Base-by-base conservation (phyloP, 2,888 invertebrate genomes). In the Halictus quadricinctus region DNA sequence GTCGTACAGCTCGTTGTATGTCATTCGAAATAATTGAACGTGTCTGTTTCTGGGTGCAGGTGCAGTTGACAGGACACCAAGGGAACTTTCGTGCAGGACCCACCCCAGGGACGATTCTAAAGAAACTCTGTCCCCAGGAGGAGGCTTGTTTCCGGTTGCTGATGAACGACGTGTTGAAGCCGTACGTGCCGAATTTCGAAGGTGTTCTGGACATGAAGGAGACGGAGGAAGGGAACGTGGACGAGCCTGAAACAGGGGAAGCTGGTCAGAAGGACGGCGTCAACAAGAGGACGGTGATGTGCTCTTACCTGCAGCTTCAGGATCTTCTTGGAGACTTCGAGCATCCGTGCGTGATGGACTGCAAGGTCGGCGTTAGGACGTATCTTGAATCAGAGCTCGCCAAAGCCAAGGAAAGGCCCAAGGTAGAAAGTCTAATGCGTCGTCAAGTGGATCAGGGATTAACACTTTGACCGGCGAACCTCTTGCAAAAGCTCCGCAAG, bases 261-360 rank as follows among this genome's bases (percentile, higher is more conserved):
- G 76, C 83, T 4, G 48, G 46, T 29, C 88, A 83, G 5, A 87
- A 89, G 21, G 90, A 90, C 21, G 87, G 85, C 41, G 72, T 73
- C 8, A 80, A 80, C 29, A 93, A 93, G 66, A 88, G 88, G 41
- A 83, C 90, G 6, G 79, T 90, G 18, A 88, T 94, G 12, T 91
- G 93, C 6, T 93, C 96, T 88, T 99, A 98, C 95, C 96, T 99
- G 84, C 98, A 99, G 95, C 95, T 99, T 79, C 98, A 99, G 96
- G 99, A 99, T 95, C 95, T 99, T 77, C 95, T 99, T 81, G 98
- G 98, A 87, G 98, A 98, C 93, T 99, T 98, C 94, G 97, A 97
- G 91, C 97, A 97, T 85, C 99, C 99, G 0, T 99, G 98, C 93
- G 98, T 99, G 4, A 99, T 99, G 99, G 99, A 99, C 95, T 98